Conservation (phyloP, 2,797 vertebrate genomes). For the Poeciliopsis infans region DNA sequence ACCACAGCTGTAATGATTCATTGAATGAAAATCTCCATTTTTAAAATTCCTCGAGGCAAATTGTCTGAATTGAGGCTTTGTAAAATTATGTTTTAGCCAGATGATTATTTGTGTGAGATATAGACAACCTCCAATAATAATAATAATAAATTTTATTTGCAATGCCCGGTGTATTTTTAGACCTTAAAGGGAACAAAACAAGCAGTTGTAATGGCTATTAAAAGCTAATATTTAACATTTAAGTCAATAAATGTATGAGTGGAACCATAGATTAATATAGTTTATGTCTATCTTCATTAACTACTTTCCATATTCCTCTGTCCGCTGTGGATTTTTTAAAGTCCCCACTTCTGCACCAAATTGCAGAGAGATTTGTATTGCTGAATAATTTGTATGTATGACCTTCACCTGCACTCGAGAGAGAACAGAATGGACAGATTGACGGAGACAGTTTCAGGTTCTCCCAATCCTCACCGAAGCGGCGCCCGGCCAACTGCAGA, state of each 20-base stretch:
- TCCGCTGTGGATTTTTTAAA: not conserved
- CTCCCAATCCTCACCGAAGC: conserved; percentile 33
- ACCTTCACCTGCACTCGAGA: conserved; percentile 17
- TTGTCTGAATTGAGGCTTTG: too few species aligned
- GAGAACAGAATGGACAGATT: conserved; percentile 35
- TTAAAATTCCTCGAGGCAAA: too few species aligned
- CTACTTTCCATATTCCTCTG: not conserved
- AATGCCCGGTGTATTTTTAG: too few species aligned
- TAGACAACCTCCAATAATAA: too few species aligned
- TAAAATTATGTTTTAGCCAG: too few species aligned
- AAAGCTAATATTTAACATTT: not conserved
- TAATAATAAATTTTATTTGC: too few species aligned
- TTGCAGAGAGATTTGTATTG: not conserved
- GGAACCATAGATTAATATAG: not conserved
- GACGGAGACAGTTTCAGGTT: conserved; percentile 34
- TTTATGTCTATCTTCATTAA: not conserved
- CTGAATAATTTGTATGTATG: conserved; percentile 15
- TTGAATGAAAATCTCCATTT: too few species aligned
- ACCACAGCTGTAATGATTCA: too few species aligned
- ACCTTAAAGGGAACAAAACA: too few species aligned
- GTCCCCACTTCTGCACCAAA: not conserved
- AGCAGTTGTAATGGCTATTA: not conserved
- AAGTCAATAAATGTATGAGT: not conserved
- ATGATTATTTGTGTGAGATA: too few species aligned
- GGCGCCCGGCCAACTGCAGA: conserved; percentile 29